Percentiles rank a stretch among this genome's conserved stretches.
Conservation (phyloP, 2,797 vertebrate genomes). For the Aldrovandia affinis region DNA sequence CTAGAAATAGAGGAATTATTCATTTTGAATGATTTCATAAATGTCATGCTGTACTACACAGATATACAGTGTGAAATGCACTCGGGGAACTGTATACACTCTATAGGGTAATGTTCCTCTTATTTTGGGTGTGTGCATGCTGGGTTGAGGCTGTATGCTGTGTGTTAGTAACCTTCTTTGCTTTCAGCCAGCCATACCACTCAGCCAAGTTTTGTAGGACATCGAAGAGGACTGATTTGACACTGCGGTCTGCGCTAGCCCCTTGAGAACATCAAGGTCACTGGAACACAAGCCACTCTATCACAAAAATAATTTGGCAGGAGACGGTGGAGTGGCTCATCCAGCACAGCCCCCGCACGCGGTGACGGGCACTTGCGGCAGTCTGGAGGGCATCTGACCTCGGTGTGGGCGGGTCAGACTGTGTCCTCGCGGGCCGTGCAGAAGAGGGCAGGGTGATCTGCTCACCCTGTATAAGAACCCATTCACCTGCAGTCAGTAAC, state of each 20-base stretch:
- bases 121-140: neutral
- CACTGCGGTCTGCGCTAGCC: neutral
- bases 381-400: conserved; percentile 12
- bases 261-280: conserved; percentile 3
- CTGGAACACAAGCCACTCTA: neutral
- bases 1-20: neutral
- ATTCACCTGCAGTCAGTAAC: neutral
- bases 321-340: neutral
- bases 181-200: neutral
- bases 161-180: neutral
- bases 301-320: conserved; percentile 5
- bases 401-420: neutral
- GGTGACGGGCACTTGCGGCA: neutral
- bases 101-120: neutral
- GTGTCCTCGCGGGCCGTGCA: neutral
- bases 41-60: no score
- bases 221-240: neutral
- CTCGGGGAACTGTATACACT: neutral
- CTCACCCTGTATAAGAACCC: neutral
- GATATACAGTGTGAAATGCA: neutral
- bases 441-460: no score
- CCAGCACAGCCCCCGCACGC: neutral
- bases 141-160: neutral
- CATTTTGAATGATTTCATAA: neutral
- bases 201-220: neutral